phyloP scores from a whole-genome alignment of 37 sponge, comb jelly and placozoan genomes.

The Bolinopsis microptera region DNA sequence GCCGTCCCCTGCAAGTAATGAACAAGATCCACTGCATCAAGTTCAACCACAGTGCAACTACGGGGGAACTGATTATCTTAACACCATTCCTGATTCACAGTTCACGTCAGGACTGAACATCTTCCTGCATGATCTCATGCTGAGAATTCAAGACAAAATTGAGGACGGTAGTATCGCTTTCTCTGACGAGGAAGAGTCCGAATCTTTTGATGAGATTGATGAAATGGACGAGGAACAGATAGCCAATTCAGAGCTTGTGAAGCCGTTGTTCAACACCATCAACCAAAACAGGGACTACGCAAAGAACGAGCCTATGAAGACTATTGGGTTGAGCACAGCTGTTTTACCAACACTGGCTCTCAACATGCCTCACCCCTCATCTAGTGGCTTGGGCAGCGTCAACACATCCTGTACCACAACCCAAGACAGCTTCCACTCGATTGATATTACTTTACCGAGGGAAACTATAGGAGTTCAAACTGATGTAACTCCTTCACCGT shows the following conservation, averaged over 20 bases:
- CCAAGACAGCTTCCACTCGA: constrained; percentile 57
- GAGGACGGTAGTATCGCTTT: not conserved
- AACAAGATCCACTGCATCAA: not conserved
- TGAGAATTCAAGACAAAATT: constrained; percentile 25
- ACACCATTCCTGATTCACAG: not conserved
- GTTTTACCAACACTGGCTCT: constrained; percentile 4
- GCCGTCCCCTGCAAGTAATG: not conserved
- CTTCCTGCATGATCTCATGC: constrained; percentile 30
- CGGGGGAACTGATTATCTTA: constrained; percentile 29
- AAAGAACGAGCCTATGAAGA: constrained; percentile 25
- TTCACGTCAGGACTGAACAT: not conserved
- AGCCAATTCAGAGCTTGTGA: constrained; percentile 22
- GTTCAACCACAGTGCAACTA: not conserved
- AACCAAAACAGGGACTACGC: constrained; percentile 50
- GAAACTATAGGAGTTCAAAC: constrained; percentile 28
- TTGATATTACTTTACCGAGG: not conserved
- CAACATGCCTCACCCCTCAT: constrained; percentile 52
- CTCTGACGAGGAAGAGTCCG: not conserved
- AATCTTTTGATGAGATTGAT: constrained; percentile 35
- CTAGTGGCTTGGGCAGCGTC: constrained; percentile 44
- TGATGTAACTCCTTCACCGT: not conserved
- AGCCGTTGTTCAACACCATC: constrained; percentile 17
- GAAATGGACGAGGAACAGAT: constrained; percentile 51
- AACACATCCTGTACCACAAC: constrained; percentile 61
- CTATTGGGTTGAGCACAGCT: not conserved